Evolutionary conservation across 1,140 invertebrate genomes (phyloP).

Genomic region (Heliconius hermathena): DNA sequence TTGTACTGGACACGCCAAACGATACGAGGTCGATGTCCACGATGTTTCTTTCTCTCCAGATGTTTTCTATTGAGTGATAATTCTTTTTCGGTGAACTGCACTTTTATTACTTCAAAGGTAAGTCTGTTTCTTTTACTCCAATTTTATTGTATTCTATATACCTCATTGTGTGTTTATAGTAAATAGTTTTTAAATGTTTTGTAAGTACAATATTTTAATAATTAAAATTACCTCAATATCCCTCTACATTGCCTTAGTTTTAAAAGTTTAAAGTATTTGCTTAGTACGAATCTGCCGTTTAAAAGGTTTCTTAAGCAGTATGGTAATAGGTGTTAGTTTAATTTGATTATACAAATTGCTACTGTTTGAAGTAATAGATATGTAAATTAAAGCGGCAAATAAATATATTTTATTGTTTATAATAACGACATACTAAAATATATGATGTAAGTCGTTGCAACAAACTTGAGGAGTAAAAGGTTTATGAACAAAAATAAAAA

Average conservation of each 20-base stretch:
- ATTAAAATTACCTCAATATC: background rate
- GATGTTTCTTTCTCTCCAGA: conserved; percentile 62
- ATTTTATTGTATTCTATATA: conserved; percentile 38
- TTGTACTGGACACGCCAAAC: conserved; percentile 56
- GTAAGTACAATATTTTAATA: background rate
- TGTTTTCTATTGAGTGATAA: conserved; percentile 59
- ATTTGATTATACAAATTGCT: background rate
- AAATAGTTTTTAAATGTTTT: background rate
- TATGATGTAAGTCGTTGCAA: too few species aligned
- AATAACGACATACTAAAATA: background rate
- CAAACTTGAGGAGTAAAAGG: background rate
- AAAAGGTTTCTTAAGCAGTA: background rate
- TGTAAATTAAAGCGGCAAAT: background rate
- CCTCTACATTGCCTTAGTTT: background rate
- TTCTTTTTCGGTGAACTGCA: conserved; percentile 50
- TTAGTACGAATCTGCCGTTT: background rate
- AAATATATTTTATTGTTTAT: background rate
- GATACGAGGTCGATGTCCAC: conserved; percentile 61
- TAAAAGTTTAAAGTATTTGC: background rate
- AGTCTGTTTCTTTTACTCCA: conserved; percentile 46
- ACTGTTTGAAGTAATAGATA: background rate
- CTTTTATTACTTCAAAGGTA: conserved; percentile 54
- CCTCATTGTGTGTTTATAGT: background rate
- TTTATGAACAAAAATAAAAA: background rate
- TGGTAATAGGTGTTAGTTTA: background rate